Evolutionary conservation across 1,140 invertebrate genomes (phyloP).

Genomic region (Nasonia vitripennis): DNA sequence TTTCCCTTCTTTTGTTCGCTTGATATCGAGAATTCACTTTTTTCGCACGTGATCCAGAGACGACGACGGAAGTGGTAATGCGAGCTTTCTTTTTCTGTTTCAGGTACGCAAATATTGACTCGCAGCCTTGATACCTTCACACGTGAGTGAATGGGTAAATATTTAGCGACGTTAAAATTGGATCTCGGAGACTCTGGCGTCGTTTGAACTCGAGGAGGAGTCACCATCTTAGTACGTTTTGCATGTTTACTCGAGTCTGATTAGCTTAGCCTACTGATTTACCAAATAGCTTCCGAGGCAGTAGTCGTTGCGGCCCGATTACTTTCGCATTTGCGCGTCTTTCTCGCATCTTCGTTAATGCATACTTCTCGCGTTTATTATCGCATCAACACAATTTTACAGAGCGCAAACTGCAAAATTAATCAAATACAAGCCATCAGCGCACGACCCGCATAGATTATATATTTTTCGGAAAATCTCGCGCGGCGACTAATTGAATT

Average conservation of each 20-base stretch:
- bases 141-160: conserved; percentile 5
- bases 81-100: neutral
- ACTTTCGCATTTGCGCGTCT: neutral
- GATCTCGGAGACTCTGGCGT: neutral
- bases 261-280: neutral
- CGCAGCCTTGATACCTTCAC: neutral
- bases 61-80: neutral
- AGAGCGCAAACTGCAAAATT: neutral
- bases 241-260: neutral
- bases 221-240: conserved; percentile 1
- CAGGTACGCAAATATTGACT: conserved; percentile 29
- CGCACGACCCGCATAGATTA: neutral
- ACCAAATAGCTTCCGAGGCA: neutral
- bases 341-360: neutral
- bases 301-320: neutral
- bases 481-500: neutral
- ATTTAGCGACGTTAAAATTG: conserved; percentile 3
- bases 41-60: neutral
- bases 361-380: too few species aligned
- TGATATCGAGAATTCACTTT: neutral
- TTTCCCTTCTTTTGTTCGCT: neutral
- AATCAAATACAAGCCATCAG: neutral
- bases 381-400: neutral
- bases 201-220: neutral
- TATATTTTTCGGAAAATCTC: neutral